Base-by-base conservation (phyloP, 2,797 vertebrate genomes). In the Microctenopoma stevenorrisi region DNA sequence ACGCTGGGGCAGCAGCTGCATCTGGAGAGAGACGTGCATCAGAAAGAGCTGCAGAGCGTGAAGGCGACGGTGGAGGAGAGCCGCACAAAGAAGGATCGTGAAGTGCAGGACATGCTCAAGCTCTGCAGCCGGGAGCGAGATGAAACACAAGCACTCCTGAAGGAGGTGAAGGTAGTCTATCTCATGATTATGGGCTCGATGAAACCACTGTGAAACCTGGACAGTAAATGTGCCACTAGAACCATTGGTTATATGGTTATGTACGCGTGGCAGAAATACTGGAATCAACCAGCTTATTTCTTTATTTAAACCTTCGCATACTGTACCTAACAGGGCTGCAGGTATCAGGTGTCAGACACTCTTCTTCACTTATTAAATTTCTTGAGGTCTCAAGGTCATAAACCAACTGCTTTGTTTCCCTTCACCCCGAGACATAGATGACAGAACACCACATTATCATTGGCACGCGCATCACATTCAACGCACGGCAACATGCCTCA, bases 21-120 rank as follows among this genome's bases (percentile, higher is more conserved):
- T 88, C 91, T 96, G 2, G 95, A 98, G 87, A 93, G 96, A 65
- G 96, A 96, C 52, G 86, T 94, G 81, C 96, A 98, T 79, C 93
- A 94, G 79, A 94, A 92, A 64, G 96, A 98, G 64, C 33, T 97
- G 84, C 83, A 77, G 28, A 93, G 92, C 84, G 77, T 95, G 52
- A 92, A 83, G 61, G 90, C 80, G 0, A 91, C 90, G 11, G 48
- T 89, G 65, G 93, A 96, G 75, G 93, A 88, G 26, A 71, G 86
- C 76, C 93, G 90, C 83, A 85, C 43, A 1, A 90, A 79, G 60
- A 90, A 79, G 60, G 80, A 96, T 4, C 88, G 83, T 4, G 94
- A 92, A 0, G 59, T 94, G 68, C 94, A 96, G 78, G 95, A 96
- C 57, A 81, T 92, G 56, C 88, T 92, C 33, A 88, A 89, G 78